Percentiles rank a stretch among this genome's conserved stretches.
Evolutionary conservation across 2,113 vertebrate species (phyloP).

Genomic region (Amazona vittata): DNA sequence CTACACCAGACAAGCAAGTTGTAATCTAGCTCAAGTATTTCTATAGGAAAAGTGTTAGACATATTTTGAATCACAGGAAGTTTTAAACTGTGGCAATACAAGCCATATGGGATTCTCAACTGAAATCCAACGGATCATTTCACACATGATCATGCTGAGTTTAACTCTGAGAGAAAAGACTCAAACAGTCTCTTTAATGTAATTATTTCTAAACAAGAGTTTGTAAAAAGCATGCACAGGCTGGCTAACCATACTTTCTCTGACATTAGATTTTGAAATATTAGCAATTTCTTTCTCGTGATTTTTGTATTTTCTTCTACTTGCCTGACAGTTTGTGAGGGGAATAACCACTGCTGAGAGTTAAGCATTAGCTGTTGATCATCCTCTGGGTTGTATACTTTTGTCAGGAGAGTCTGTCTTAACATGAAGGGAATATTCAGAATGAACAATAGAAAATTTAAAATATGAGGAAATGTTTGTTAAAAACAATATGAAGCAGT

Average conservation of each 20-base stretch:
- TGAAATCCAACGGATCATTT: constrained; percentile 57
- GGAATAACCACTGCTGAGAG: neutral
- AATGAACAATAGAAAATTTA: neutral
- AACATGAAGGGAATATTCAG: neutral
- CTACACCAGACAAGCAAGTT: neutral
- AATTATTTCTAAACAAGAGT: constrained; percentile 46
- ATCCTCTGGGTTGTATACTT: neutral
- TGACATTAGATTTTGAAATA: constrained; percentile 39
- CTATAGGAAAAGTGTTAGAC: neutral
- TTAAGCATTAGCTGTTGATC: neutral
- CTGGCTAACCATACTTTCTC: constrained; percentile 1
- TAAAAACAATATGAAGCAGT: neutral
- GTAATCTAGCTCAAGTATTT: neutral
- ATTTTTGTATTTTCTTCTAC: neutral
- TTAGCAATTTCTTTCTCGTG: neutral
- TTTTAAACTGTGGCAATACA: constrained; percentile 8
- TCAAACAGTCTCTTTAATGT: constrained; percentile 17
- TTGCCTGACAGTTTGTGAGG: neutral
- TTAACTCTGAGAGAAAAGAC: neutral
- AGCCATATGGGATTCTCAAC: constrained; percentile 57
- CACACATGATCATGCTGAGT: constrained; percentile 59
- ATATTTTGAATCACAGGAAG: neutral
- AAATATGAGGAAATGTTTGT: neutral
- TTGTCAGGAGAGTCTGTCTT: neutral
- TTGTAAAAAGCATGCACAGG: constrained; percentile 30